Evolutionary conservation across 2,113 vertebrate species (phyloP).

Genomic region (Gallinago paraguaiae): DNA sequence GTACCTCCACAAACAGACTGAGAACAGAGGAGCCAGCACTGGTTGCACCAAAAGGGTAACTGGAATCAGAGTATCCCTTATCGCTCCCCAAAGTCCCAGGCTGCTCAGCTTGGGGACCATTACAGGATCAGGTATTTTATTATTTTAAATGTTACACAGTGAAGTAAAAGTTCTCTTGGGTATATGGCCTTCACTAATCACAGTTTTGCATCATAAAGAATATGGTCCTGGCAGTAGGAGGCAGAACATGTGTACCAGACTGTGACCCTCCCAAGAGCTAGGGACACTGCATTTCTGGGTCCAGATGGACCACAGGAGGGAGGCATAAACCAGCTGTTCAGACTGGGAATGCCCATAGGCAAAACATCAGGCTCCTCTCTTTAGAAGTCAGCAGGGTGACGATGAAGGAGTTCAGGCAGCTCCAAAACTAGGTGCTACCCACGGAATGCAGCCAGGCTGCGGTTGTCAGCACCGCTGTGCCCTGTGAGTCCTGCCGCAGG

Average conservation of each 20-base stretch:
- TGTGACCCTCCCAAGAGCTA: rapidly evolving
- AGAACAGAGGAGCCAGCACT: neutral
- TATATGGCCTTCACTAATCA: neutral
- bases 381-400: neutral
- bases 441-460: neutral
- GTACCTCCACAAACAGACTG: rapidly evolving
- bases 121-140: neutral
- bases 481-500: neutral
- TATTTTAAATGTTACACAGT: neutral
- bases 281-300: neutral
- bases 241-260: neutral
- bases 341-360: neutral
- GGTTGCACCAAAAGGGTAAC: neutral
- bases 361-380: neutral
- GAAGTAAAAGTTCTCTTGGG: neutral
- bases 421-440: neutral
- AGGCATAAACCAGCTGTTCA: neutral
- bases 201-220: neutral
- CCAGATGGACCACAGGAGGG: neutral
- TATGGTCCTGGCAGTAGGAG: neutral
- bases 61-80: neutral
- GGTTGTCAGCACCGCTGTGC: neutral
- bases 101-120: neutral
- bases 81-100: neutral
- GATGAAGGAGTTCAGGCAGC: neutral